Evolutionary conservation across 2,888 invertebrate species (phyloP).

Genomic region (Spialia ferax): DNA sequence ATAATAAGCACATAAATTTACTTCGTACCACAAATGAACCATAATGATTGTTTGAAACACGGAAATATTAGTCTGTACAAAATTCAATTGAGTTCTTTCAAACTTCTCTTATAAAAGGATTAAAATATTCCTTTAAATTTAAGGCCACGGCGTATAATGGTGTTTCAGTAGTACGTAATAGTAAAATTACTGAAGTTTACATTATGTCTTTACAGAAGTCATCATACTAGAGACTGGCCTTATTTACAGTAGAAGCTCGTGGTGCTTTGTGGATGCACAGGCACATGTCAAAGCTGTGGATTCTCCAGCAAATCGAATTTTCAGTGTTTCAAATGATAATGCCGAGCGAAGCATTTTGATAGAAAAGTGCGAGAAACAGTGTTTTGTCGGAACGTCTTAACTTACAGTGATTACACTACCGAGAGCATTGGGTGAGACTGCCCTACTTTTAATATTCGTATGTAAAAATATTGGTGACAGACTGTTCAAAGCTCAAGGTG

Average conservation of each 20-base stretch:
- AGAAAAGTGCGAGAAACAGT: slow-evolving; percentile 44
- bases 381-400: slow-evolving; percentile 53
- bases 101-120: slow-evolving; percentile 73
- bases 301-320: slow-evolving; percentile 31
- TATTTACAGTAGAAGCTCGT: slow-evolving; percentile 67
- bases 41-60: slow-evolving; percentile 60
- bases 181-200: slow-evolving; percentile 70
- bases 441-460: slow-evolving; percentile 67
- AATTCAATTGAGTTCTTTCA: slow-evolving; percentile 62
- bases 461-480: slow-evolving; percentile 80
- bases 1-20: slow-evolving; percentile 67
- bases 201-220: slow-evolving; percentile 64
- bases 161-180: slow-evolving; percentile 83
- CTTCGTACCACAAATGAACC: slow-evolving; percentile 62
- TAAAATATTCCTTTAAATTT: slow-evolving; percentile 82
- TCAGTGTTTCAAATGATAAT: slow-evolving; percentile 49
- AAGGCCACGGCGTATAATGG: slow-evolving; percentile 86
- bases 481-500: slow-evolving; percentile 83
- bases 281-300: slow-evolving; percentile 36
- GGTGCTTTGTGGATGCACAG: slow-evolving; percentile 49
- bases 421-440: slow-evolving; percentile 69
- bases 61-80: slow-evolving; percentile 71
- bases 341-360: slow-evolving; percentile 54
- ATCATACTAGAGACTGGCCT: slow-evolving; percentile 71
- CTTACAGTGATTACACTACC: slow-evolving; percentile 62